These are phyloP conservation scores for Metopia argyrocephala DNA, from an alignment of 2,888 invertebrate species.

Conservation along the genomic window DNA sequence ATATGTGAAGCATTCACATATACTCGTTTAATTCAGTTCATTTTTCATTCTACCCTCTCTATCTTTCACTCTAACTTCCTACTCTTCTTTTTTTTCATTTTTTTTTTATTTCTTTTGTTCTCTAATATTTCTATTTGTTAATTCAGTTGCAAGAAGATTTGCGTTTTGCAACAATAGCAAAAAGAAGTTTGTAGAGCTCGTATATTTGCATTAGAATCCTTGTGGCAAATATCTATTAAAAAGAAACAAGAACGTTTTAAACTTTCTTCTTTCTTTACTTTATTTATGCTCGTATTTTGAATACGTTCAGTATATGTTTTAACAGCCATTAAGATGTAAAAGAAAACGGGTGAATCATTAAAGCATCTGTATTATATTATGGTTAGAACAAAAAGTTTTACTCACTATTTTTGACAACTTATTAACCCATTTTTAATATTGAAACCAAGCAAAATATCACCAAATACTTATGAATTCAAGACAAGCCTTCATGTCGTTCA, in stretches of 20 bases:
- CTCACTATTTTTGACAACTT: no score
- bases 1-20: conserved; percentile 53
- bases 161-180: conserved; percentile 22
- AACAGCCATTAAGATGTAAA: neutral
- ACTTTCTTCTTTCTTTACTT: neutral
- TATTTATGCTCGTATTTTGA: neutral
- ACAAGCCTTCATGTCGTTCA: no score
- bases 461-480: no score
- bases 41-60: neutral
- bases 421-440: no score
- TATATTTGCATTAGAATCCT: conserved; percentile 49
- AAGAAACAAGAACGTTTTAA: neutral
- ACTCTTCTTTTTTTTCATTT: conserved; percentile 7
- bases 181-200: conserved; percentile 7
- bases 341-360: neutral
- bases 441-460: no score
- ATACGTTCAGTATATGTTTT: neutral
- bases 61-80: neutral
- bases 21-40: neutral
- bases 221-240: conserved; percentile 7
- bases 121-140: conserved; percentile 35
- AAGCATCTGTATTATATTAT: no score
- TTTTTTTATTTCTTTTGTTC: conserved; percentile 4
- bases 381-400: no score
- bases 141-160: conserved; percentile 43